These are phyloP conservation scores for Cyprinodon tularosa DNA, from an alignment of 2,113 vertebrate genomes.

Conservation along the genomic window DNA sequence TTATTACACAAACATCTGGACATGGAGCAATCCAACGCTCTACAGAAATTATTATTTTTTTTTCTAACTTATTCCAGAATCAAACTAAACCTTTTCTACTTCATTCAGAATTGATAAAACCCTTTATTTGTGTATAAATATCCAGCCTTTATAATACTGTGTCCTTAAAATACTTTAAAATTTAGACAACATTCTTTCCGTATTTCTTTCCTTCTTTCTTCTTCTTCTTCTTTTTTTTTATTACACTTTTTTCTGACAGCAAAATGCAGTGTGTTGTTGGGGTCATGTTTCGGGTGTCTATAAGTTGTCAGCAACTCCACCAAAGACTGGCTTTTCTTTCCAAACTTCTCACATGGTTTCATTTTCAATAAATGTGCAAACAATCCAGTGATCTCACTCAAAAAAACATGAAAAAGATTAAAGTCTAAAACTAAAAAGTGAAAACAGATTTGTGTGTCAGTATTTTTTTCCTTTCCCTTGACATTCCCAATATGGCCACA, in stretches of 20 bases:
- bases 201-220: too few species aligned
- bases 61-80: neutral
- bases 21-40: neutral
- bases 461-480: neutral
- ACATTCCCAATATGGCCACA: neutral
- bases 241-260: neutral
- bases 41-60: too few species aligned
- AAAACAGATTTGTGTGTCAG: conserved; percentile 14
- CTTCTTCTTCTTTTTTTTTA: neutral
- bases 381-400: conserved; percentile 6
- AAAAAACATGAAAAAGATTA: neutral
- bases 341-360: conserved; percentile 12
- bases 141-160: neutral
- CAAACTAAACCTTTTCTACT: neutral
- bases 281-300: neutral
- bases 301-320: neutral
- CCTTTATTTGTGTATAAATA: neutral
- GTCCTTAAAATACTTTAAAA: neutral
- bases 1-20: neutral
- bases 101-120: neutral
- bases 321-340: neutral
- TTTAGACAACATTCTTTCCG: neutral
- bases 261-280: neutral
- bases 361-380: conserved; percentile 12
- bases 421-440: neutral